Evolutionary conservation across 2,888 invertebrate species (phyloP).

Genomic region (Conchocele bisecta): DNA sequence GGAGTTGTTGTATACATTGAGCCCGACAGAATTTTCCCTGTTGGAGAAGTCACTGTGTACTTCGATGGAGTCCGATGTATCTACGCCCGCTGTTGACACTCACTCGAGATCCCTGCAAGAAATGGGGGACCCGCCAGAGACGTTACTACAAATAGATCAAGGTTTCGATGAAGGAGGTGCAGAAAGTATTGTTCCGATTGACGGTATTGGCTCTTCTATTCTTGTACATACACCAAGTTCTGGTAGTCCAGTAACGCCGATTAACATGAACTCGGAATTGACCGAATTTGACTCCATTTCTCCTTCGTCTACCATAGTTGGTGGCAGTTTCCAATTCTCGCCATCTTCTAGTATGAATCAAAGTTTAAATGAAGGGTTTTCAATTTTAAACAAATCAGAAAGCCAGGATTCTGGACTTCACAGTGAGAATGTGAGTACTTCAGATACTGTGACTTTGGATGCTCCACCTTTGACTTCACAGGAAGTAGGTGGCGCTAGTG

Average conservation of each 20-base stretch:
- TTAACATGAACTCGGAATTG: conserved; percentile 32
- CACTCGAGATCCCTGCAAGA: conserved; percentile 30
- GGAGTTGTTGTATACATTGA: conserved; percentile 94
- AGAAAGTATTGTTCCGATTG: conserved; percentile 32
- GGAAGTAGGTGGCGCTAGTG: conserved; percentile 13
- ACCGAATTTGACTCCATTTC: conserved; percentile 18
- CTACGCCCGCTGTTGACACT: conserved; percentile 38
- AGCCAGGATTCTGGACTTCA: conserved; percentile 78
- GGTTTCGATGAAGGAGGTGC: conserved; percentile 63
- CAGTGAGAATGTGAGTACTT: conserved; percentile 76
- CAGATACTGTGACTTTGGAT: conserved; percentile 67
- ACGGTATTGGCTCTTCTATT: conserved; percentile 46
- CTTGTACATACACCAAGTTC: conserved; percentile 57
- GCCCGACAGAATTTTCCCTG: conserved; percentile 91
- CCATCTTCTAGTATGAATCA: conserved; percentile 6
- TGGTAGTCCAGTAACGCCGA: conserved; percentile 66
- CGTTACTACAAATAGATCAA: conserved; percentile 58
- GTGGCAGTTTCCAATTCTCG: conserved; percentile 19
- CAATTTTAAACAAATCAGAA: conserved; percentile 70
- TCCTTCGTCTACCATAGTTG: conserved; percentile 39
- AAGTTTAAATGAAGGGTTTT: conserved; percentile 24
- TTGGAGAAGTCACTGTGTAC: conserved; percentile 95
- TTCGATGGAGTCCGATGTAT: conserved; percentile 86
- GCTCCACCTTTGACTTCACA: conserved; percentile 27
- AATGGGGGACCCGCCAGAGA: conserved; percentile 9